phyloP scores from a whole-genome alignment of 2,113 vertebrate genomes.

The Macquaria australasica region DNA sequence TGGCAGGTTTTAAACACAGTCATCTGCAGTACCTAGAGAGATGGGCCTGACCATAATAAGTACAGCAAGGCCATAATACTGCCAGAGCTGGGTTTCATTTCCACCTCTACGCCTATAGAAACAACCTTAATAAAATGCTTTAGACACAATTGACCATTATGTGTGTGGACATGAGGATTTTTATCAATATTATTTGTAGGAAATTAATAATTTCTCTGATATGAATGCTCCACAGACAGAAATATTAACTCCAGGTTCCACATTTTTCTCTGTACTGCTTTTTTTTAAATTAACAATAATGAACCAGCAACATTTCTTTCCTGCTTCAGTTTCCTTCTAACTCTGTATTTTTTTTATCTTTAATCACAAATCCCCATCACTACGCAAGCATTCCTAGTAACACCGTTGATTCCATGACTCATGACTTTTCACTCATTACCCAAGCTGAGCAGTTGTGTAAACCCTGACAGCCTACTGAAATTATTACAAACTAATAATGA shows the following conservation, averaged over 20 bases:
- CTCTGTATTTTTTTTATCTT: too few species aligned
- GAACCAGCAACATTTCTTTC: background rate
- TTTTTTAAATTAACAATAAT: background rate
- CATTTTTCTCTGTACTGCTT: background rate
- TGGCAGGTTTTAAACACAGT: conserved; percentile 23
- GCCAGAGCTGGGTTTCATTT: background rate
- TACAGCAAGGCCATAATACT: background rate
- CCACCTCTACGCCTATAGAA: background rate
- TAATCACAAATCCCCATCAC: background rate
- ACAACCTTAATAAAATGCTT: background rate
- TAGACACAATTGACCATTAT: background rate
- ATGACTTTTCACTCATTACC: background rate
- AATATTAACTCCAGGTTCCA: background rate
- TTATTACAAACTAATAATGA: conserved; percentile 11
- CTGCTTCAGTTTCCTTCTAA: background rate
- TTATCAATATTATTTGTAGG: background rate
- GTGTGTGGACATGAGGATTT: background rate
- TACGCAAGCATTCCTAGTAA: too few species aligned
- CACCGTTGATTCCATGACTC: background rate
- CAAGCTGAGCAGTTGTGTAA: background rate
- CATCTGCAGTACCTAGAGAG: background rate
- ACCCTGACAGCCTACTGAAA: background rate
- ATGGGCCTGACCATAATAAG: background rate
- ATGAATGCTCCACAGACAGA: background rate
- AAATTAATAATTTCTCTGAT: background rate